Percentiles rank a stretch among this genome's conserved stretches.
Conservation (phyloP, 2,113 vertebrate genomes). For the Plecotus auritus region DNA sequence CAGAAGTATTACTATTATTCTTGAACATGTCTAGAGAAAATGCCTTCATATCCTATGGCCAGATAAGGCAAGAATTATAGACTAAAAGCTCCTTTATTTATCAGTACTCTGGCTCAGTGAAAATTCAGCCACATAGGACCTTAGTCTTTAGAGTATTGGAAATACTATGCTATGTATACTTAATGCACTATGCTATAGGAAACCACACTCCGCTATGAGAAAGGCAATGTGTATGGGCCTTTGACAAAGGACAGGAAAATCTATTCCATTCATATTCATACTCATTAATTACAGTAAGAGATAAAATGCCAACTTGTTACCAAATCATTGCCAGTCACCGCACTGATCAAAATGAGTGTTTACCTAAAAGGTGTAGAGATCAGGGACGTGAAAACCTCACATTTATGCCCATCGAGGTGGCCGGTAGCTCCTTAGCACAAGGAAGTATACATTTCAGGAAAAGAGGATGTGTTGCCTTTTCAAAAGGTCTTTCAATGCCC, state of each 20-base stretch:
- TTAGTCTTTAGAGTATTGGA: neutral
- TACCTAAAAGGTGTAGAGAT: neutral
- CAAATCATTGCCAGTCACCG: neutral
- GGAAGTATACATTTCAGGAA: neutral
- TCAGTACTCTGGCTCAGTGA: neutral
- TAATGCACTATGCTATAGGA: neutral
- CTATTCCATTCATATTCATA: neutral
- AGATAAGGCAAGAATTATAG: neutral
- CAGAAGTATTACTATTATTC: neutral
- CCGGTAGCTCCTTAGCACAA: neutral
- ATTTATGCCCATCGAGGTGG: neutral
- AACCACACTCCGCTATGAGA: neutral
- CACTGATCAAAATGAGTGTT: neutral
- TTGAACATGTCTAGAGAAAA: neutral
- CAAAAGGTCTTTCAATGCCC: neutral
- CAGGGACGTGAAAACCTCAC: neutral
- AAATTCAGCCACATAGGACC: neutral
- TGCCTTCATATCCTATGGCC: neutral
- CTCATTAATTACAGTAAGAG: neutral
- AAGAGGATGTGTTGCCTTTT: neutral
- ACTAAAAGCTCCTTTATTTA: neutral
- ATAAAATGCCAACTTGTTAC: constrained; percentile 2
- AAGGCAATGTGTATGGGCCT: neutral
- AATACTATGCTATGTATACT: neutral
- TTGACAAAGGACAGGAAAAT: neutral